Percentiles rank a stretch among this genome's conserved stretches.
Evolutionary conservation across 2,113 vertebrate species (phyloP).

Genomic region (Potamarius usumacintae): DNA sequence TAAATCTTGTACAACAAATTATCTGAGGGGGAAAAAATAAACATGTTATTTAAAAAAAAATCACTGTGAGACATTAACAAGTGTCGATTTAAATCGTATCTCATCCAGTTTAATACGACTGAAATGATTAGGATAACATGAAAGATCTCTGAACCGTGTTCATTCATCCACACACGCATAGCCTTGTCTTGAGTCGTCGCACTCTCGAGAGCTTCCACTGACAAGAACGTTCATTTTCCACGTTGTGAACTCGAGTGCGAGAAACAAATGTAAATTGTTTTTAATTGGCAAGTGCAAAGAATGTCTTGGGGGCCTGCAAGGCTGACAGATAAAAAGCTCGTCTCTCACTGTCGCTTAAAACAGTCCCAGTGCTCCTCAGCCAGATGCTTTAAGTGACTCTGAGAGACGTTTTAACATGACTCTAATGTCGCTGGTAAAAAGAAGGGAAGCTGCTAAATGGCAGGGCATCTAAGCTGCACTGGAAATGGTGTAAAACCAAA

Average conservation of each 20-base stretch:
- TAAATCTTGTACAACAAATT: too few species aligned
- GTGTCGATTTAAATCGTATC: background rate
- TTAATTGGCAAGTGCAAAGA: slow-evolving; percentile 53
- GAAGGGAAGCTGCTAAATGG: slow-evolving; percentile 33
- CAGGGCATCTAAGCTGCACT: slow-evolving; percentile 15
- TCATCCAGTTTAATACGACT: background rate
- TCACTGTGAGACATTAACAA: background rate
- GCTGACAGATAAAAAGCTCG: slow-evolving; percentile 48
- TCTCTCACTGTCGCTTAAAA: slow-evolving; percentile 52
- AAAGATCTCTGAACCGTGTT: background rate
- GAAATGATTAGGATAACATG: background rate
- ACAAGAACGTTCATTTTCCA: slow-evolving; percentile 40
- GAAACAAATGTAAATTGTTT: slow-evolving; percentile 51
- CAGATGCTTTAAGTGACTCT: slow-evolving; percentile 51
- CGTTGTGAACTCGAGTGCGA: slow-evolving; percentile 34
- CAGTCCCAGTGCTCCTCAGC: slow-evolving; percentile 44
- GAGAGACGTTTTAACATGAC: slow-evolving; percentile 45
- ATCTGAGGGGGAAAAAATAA: too few species aligned
- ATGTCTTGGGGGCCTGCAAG: slow-evolving; percentile 32
- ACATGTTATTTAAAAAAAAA: too few species aligned
- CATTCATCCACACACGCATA: slow-evolving; percentile 14
- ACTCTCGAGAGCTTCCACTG: slow-evolving; percentile 30
- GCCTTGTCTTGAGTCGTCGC: slow-evolving; percentile 16
- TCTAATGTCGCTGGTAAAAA: slow-evolving; percentile 27
- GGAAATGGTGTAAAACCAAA: slow-evolving; percentile 25